A percentile compares a stretch with the other conserved stretches of the same genome.
Conservation (phyloP, 2,888 invertebrate genomes). For the Watsonalla binaria region DNA sequence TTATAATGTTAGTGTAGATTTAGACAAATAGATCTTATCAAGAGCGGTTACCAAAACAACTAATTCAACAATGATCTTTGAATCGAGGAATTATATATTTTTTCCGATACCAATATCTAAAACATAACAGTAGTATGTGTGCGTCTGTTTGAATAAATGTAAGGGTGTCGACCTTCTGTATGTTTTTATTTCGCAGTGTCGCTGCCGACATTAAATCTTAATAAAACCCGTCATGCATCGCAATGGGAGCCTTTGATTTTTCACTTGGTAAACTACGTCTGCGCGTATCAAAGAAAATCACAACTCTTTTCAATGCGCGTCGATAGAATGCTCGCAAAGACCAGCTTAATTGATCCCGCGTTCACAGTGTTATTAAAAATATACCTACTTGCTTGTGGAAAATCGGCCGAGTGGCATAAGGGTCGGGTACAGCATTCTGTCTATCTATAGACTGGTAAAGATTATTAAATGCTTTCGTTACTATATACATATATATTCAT, state of each 20-base stretch:
- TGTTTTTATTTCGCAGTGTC: conserved; percentile 49
- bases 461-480: too few species aligned
- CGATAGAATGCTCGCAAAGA: conserved; percentile 74
- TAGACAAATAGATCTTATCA: too few species aligned
- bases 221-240: conserved; percentile 77
- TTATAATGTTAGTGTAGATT: too few species aligned
- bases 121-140: too few species aligned
- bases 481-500: too few species aligned
- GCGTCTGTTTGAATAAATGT: too few species aligned
- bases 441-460: too few species aligned
- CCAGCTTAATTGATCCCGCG: conserved; percentile 68
- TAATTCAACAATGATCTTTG: too few species aligned
- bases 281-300: conserved; percentile 76
- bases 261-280: conserved; percentile 77
- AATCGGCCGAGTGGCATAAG: conserved; percentile 26
- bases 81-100: too few species aligned
- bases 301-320: conserved; percentile 78
- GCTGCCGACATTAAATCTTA: conserved; percentile 78
- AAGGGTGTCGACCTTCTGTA: too few species aligned
- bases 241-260: conserved; percentile 73
- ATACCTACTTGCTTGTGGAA: conserved; percentile 12
- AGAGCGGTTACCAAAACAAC: too few species aligned
- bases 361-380: conserved; percentile 46
- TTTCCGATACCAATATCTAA: too few species aligned
- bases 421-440: neutral